Conservation (phyloP, 2,888 invertebrate species). For the Pseudanteris insignis region DNA sequence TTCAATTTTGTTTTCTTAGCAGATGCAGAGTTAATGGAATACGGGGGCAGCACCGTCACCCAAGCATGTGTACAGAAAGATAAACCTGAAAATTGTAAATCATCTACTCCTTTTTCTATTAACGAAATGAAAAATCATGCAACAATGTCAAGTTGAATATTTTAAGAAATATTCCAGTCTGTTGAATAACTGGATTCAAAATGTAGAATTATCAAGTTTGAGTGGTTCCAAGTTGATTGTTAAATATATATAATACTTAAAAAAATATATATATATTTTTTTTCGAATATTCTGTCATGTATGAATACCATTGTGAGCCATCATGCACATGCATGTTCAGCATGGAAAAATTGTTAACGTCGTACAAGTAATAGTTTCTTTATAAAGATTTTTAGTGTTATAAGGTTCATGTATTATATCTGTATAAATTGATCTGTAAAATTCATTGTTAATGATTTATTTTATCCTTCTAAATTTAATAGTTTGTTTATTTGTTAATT, state of each 20-base stretch:
- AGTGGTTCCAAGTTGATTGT: slow-evolving; percentile 41
- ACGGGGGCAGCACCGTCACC: background rate
- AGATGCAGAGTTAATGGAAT: slow-evolving; percentile 3
- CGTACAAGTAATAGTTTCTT: slow-evolving; percentile 46
- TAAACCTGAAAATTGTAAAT: slow-evolving; percentile 16
- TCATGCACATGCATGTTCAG: slow-evolving; percentile 2
- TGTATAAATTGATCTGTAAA: slow-evolving; percentile 51
- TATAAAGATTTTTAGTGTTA: slow-evolving; percentile 46
- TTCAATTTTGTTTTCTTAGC: slow-evolving; percentile 9
- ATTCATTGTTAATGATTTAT: too few relatives aligned
- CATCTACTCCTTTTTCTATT: slow-evolving; percentile 19
- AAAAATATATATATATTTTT: slow-evolving; percentile 32
- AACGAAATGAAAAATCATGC: background rate
- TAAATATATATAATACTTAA: slow-evolving; percentile 32
- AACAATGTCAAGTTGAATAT: slow-evolving; percentile 11
- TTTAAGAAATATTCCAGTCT: slow-evolving; percentile 6
- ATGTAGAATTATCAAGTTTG: slow-evolving; percentile 34
- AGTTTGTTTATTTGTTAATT: too few relatives aligned
- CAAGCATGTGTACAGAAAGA: slow-evolving; percentile 17
- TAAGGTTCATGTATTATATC: slow-evolving; percentile 55
- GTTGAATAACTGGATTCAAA: slow-evolving; percentile 21
- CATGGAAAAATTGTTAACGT: slow-evolving; percentile 37
- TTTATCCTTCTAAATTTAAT: too few relatives aligned
- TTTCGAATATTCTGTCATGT: slow-evolving; percentile 40
- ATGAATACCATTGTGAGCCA: slow-evolving; percentile 21